phyloP scores from a whole-genome alignment of 2,797 vertebrate species.

The Chanos chanos region DNA sequence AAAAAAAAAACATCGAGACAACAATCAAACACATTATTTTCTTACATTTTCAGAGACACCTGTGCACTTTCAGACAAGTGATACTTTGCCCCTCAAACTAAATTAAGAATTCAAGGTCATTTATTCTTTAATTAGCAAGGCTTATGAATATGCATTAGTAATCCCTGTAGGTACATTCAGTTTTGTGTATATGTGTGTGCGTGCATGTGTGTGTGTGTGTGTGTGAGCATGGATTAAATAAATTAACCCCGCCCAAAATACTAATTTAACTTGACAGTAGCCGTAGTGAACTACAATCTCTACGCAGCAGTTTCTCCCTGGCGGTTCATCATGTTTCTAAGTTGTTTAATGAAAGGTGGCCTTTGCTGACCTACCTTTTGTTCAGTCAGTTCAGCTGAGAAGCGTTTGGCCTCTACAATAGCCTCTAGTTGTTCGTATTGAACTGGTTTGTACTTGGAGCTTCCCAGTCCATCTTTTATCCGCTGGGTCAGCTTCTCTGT shows the following conservation, averaged over 20 bases:
- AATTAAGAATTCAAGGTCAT: constrained; percentile 24
- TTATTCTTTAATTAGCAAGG: constrained; percentile 14
- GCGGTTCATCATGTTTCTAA: no score
- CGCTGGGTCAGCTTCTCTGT: constrained; percentile 70
- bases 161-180: neutral
- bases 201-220: no score
- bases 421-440: constrained; percentile 78
- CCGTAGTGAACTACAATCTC: no score
- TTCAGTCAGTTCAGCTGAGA: constrained; percentile 69
- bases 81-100: neutral
- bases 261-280: no score
- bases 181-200: neutral
- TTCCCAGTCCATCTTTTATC: constrained; percentile 70
- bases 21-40: neutral
- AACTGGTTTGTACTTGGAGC: constrained; percentile 74
- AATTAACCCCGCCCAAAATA: no score
- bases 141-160: constrained; percentile 6
- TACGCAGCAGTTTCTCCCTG: no score
- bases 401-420: constrained; percentile 75
- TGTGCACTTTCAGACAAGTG: neutral
- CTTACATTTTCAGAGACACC: neutral
- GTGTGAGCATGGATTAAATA: no score
- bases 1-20: neutral
- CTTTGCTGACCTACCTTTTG: constrained; percentile 88
- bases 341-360: no score